A percentile compares a stretch with the other conserved stretches of the same genome.
Evolutionary conservation across 2,113 vertebrate species (phyloP).

Genomic region (Nestor notabilis): DNA sequence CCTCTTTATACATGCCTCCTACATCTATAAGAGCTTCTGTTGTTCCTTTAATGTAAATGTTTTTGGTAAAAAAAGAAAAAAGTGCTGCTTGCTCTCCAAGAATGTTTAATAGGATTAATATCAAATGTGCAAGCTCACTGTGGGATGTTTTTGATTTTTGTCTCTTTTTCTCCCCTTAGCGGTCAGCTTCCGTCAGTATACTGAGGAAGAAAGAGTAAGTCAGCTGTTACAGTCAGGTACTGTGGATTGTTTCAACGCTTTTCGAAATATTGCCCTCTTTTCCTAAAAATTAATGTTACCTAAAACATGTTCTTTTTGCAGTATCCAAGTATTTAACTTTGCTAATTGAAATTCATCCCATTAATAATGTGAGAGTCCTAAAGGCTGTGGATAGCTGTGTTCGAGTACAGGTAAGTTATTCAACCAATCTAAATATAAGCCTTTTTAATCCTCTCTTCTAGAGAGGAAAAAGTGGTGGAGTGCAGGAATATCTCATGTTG

Average conservation of each 20-base stretch:
- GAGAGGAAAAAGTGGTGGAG: background rate
- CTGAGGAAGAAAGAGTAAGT: constrained; percentile 61
- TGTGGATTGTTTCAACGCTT: background rate
- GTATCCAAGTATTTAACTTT: constrained; percentile 89
- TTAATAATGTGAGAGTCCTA: constrained; percentile 93
- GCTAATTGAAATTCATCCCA: constrained; percentile 90
- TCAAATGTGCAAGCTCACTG: background rate
- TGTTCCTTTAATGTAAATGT: background rate
- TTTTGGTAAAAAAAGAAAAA: background rate
- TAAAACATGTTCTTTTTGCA: constrained; percentile 59
- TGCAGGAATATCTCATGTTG: background rate
- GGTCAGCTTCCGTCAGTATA: constrained; percentile 84
- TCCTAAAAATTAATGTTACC: background rate
- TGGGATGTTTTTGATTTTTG: background rate
- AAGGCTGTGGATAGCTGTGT: constrained; percentile 92
- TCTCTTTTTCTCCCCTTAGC: constrained; percentile 72
- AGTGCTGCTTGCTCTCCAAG: background rate
- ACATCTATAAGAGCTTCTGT: background rate
- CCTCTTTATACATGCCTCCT: background rate
- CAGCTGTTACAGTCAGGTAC: constrained; percentile 87
- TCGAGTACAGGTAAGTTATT: constrained; percentile 86
- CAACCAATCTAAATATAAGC: background rate
- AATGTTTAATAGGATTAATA: background rate
- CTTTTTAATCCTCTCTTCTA: background rate
- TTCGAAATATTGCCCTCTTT: background rate